These are phyloP conservation scores for Siphamia tubifer DNA, from an alignment of 2,113 vertebrate genomes.

Conservation along the genomic window DNA sequence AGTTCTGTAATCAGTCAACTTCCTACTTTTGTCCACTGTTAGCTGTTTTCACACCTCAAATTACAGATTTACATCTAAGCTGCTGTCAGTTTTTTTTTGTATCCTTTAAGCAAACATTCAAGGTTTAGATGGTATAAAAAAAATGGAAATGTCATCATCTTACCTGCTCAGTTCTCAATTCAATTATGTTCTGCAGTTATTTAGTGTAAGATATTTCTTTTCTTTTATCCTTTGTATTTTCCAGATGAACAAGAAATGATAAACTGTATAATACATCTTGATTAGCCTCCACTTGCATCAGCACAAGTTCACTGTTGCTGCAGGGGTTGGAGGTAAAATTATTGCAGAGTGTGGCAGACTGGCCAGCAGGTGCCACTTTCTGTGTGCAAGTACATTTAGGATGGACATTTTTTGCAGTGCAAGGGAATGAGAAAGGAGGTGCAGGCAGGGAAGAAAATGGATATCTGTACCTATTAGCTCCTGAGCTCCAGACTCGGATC, in stretches of 20 bases:
- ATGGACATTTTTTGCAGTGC: conserved; percentile 67
- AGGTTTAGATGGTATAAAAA: no score
- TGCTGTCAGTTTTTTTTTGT: no score
- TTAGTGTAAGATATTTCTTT: background rate
- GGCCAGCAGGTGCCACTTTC: conserved; percentile 11
- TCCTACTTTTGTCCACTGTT: no score
- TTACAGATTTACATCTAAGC: no score
- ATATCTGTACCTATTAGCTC: conserved; percentile 78
- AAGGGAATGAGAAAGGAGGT: conserved; percentile 45
- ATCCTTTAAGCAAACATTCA: no score
- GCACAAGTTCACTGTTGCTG: background rate
- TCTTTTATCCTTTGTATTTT: background rate
- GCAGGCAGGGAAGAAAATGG: conserved; percentile 75
- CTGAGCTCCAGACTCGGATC: conserved; percentile 56
- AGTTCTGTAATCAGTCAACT: no score
- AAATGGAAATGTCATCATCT: no score
- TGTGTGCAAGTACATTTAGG: conserved; percentile 11
- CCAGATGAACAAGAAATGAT: background rate
- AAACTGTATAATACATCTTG: background rate
- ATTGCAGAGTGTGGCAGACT: background rate
- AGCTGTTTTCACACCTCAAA: no score
- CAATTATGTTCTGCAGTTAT: background rate
- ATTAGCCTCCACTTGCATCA: background rate
- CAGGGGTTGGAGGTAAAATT: background rate
- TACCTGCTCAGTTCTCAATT: background rate